Evolutionary conservation across 2,113 vertebrate species (phyloP).

Genomic region (Tenrec ecaudatus): DNA sequence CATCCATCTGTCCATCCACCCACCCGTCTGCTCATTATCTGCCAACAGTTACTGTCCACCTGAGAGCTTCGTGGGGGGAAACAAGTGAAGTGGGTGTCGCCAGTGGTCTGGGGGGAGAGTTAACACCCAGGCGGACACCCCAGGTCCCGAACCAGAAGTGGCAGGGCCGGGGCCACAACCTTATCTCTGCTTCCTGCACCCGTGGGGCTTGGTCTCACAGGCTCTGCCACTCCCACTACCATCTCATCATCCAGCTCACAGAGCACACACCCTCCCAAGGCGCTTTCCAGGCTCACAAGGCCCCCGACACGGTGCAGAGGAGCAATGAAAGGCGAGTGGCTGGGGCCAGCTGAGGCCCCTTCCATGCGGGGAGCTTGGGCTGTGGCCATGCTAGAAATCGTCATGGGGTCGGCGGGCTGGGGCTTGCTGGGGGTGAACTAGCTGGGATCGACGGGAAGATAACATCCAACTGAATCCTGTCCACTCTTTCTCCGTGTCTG

Average conservation of each 20-base stretch:
- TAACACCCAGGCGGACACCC: not conserved
- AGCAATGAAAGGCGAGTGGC: slow-evolving; percentile 20
- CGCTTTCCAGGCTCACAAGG: not conserved
- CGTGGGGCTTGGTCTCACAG: not conserved
- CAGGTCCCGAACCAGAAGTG: not conserved
- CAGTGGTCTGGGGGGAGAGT: not conserved
- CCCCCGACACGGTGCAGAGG: not conserved
- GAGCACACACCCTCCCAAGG: not conserved
- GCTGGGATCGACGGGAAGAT: not conserved
- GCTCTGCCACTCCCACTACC: not conserved
- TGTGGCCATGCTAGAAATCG: not conserved
- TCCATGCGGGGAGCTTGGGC: too few relatives aligned
- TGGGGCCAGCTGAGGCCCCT: not conserved
- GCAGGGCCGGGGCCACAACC: not conserved
- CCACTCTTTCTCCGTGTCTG: not conserved
- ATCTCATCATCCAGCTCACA: not conserved
- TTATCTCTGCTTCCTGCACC: not conserved
- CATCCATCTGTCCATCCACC: not conserved
- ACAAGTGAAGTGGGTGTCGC: not conserved
- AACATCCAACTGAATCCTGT: not conserved
- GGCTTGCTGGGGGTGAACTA: not conserved
- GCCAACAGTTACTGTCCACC: not conserved
- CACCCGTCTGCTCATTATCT: not conserved
- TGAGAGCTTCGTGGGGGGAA: not conserved
- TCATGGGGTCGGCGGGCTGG: not conserved